Base-by-base conservation (phyloP, 1,140 invertebrate genomes). In the Brachionus calyciflorus region DNA sequence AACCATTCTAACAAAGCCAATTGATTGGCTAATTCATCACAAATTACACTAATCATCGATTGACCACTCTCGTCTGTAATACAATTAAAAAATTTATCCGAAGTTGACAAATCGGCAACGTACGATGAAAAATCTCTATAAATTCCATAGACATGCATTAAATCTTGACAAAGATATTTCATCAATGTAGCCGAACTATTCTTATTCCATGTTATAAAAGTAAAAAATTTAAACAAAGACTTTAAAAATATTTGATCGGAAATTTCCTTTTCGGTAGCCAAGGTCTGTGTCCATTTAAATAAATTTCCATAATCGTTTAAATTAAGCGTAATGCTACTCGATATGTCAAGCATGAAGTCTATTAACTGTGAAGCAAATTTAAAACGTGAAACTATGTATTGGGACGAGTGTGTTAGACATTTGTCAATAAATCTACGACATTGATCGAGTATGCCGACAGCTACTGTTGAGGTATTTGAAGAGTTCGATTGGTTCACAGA, bases 161-260 rank as follows among this genome's bases (percentile, higher is more conserved):
- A 55, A 51, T 73, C 69, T 37, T 73, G 46, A 40, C 69, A 73
- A 10, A 73, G 19, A 28, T 73, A 73, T 51, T 73, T 73, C 69
- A 73, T 73, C 4, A 73, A 21, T 26, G 69, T 55, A 24, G 69
- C 46, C 26, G 69, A 73, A 21, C 69, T 73, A 12, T 73, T 73
- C n/a, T 73, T 73, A 33, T 73, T 73, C 69, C 69, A 73, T 12
- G 69, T 73, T 49, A 73, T 51, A 55, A 73, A 73, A 21, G 51
- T 73, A 40, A 73, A 73, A 55, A 73, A 73, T 24, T 73, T 73
- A n/a, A 73, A 55, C n/a, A 73, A 40, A 2, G 69, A 40, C 19
- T 14, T 73, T 17, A 73, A 17, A 73, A 73, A 73, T 19, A 0
- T 19, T 40, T 49, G 46, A 41, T 73, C 69, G 28, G 19, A n/a